Evolutionary conservation across 2,888 invertebrate genomes (phyloP).

Genomic region (Brachypterus glaber): DNA sequence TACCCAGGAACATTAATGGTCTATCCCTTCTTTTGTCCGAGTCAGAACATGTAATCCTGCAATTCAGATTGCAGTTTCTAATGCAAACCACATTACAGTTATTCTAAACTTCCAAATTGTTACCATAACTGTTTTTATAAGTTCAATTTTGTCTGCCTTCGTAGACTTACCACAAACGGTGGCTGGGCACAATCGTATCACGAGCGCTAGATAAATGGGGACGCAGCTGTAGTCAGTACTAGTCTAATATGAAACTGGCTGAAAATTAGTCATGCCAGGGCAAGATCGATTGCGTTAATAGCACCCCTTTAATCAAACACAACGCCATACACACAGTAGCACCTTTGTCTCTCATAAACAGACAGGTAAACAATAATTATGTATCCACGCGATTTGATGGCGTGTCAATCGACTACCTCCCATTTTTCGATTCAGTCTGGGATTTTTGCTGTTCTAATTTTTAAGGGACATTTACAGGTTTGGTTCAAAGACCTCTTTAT

Average conservation of each 20-base stretch:
- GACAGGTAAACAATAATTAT: constrained; percentile 20
- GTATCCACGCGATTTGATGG: constrained; percentile 7
- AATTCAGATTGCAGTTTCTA: too few species aligned
- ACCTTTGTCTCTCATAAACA: constrained; percentile 21
- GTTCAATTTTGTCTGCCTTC: too few species aligned
- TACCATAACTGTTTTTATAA: too few species aligned
- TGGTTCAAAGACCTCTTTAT: too few species aligned
- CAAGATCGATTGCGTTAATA: constrained; percentile 35
- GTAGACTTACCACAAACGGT: not conserved
- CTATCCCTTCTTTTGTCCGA: too few species aligned
- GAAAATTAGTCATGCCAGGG: constrained; percentile 35
- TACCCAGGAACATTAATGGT: too few species aligned
- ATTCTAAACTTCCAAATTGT: too few species aligned
- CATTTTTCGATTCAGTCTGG: not conserved
- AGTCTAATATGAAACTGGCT: constrained; percentile 31
- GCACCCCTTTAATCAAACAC: constrained; percentile 31
- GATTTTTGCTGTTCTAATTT: too few species aligned
- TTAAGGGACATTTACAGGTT: too few species aligned
- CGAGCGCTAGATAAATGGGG: constrained; percentile 29
- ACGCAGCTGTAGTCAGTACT: constrained; percentile 33
- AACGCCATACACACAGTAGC: constrained; percentile 25
- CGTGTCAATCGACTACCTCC: not conserved
- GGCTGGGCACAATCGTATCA: constrained; percentile 10
- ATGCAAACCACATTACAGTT: too few species aligned
- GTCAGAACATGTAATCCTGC: too few species aligned